Percentiles rank a stretch among this genome's conserved stretches.
Conservation (phyloP, 2,888 invertebrate species). For the Sphaerophoria taeniata region DNA sequence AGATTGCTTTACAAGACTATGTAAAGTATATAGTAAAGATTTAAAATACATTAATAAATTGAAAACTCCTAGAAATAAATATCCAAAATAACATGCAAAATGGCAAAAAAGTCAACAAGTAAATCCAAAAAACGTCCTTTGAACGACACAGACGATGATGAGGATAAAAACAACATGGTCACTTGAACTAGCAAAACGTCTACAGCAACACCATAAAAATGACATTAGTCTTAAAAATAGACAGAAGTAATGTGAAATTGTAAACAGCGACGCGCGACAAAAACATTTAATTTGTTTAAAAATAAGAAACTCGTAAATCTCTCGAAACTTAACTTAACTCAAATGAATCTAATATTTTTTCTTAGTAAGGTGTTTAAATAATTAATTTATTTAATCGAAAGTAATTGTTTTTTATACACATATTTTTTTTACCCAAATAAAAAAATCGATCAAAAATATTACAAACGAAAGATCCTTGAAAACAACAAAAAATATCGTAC, state of each 20-base stretch:
- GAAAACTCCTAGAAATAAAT: conserved; percentile 47
- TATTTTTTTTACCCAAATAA: conserved; percentile 8
- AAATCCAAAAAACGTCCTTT: conserved; percentile 66
- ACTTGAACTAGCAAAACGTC: conserved; percentile 56
- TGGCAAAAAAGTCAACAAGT: conserved; percentile 69
- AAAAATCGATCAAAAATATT: conserved; percentile 13
- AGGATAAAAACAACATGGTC: conserved; percentile 69
- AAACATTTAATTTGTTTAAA: conserved; percentile 15
- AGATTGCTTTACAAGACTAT: conserved; percentile 58
- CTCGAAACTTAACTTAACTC: conserved; percentile 60
- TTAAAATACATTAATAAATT: conserved; percentile 17
- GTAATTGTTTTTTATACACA: conserved; percentile 7
- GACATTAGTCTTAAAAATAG: conserved; percentile 25
- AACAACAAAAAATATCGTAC: conserved; percentile 13
- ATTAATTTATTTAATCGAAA: conserved; percentile 29
- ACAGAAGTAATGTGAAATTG: conserved; percentile 62
- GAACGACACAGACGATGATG: conserved; percentile 65
- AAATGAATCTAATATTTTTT: conserved; percentile 43
- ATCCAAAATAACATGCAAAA: conserved; percentile 65
- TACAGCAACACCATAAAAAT: conserved; percentile 33
- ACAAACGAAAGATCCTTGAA: conserved; percentile 1
- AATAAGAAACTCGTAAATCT: conserved; percentile 52
- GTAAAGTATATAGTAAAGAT: conserved; percentile 68
- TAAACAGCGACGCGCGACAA: conserved; percentile 37
- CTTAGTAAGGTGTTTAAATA: conserved; percentile 19